Base-by-base conservation (phyloP, 1,140 invertebrate genomes). In the Latrodectus geometricus region DNA sequence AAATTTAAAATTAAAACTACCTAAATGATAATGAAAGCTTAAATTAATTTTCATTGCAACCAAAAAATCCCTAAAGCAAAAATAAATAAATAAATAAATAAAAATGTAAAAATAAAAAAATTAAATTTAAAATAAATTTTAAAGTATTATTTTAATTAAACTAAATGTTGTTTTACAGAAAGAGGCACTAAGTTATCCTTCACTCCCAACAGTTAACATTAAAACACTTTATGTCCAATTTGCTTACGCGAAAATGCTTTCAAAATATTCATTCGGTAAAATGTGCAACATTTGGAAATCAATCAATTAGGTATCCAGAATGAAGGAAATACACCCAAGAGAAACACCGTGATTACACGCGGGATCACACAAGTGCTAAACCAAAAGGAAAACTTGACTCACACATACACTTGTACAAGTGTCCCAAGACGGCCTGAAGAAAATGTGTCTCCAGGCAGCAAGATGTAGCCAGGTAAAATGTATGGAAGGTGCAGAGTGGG, bases 391-490 rank as follows among this genome's bases (percentile, higher is more conserved):
- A 75, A 68, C 35, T 49, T n/a, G 56, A 75, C 35, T 35, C 35
- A 35, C 54, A 61, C 83, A 77, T 74, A 85, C 83, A 85, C 20
- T 85, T 56, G 23, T 21, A n/a, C 66, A 56, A 54, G 61, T 77
- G 52, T 85, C 65, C 75, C 73, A 35, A 77, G 50, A 8, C 65
- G 66, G n/a, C 49, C 48, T 56, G 74, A 76, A 35, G 65, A 76
- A 70, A 54, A 72, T 17, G 61, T 11, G 73, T 54, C 73, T 85
- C 66, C 74, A 76, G 56, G 65, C 74, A 48, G 73, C 74, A 76
- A 85, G 79, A 82, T 73, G 79, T 82, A 50, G 23, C 20, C 74
- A 85, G 83, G 74, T 85, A 85, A 85, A 85, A 65, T 77, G 83
- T 68, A 54, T 70, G 83, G 65, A 69, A 35, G 83, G 48, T 20